These are phyloP conservation scores for Terebella lapidaria DNA, from an alignment of 2,888 invertebrate genomes.

Conservation along the genomic window DNA sequence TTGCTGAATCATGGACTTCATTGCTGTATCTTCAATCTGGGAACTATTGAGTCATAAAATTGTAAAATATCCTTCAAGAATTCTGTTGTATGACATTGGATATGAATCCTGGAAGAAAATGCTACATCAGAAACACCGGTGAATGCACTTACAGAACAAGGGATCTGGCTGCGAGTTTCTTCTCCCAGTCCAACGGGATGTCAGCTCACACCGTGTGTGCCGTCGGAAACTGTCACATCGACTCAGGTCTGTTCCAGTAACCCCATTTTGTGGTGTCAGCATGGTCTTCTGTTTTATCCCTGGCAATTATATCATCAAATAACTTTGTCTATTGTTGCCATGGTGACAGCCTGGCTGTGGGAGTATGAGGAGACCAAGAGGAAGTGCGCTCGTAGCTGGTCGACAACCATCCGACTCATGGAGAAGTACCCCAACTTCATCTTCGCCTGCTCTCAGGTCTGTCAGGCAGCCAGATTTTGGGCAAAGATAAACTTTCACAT, in stretches of 20 bases:
- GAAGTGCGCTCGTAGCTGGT: slow-evolving; percentile 57
- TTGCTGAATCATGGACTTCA: no score
- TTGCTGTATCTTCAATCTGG: no score
- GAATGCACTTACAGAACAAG: slow-evolving; percentile 37
- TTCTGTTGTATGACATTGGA: no score
- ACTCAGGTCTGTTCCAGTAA: slow-evolving; percentile 32
- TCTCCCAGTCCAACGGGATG: slow-evolving; percentile 52
- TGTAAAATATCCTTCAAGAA: no score
- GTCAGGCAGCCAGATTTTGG: no score
- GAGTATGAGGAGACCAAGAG: slow-evolving; percentile 57
- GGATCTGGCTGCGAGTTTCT: slow-evolving; percentile 51
- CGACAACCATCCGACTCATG: slow-evolving; percentile 54
- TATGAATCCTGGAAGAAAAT: no score
- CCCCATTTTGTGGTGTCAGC: background rate
- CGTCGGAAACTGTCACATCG: slow-evolving; percentile 58
- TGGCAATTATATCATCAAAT: background rate
- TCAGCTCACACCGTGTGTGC: slow-evolving; percentile 54
- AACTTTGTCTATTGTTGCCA: no score
- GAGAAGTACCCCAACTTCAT: slow-evolving; percentile 54
- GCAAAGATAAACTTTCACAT: no score
- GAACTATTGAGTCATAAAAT: no score
- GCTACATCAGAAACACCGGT: background rate
- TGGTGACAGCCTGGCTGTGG: slow-evolving; percentile 59
- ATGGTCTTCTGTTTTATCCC: background rate
- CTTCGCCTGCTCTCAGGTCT: slow-evolving; percentile 57